phyloP scores from a whole-genome alignment of 2,888 invertebrate genomes.

The Lochmaea crataegi region DNA sequence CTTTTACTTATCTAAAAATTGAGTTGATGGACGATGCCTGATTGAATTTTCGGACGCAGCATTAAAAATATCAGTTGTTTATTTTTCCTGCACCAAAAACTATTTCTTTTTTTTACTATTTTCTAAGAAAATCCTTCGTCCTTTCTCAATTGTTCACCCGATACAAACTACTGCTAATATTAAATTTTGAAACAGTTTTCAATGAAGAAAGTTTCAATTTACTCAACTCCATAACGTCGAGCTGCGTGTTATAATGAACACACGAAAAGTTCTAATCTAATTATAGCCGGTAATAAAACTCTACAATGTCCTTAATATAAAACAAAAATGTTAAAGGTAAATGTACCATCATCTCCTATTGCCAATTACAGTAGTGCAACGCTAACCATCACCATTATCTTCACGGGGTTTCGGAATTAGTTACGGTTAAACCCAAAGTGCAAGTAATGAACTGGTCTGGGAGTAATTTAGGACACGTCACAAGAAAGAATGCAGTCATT shows the following conservation, averaged over 20 bases:
- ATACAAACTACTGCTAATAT: too few species aligned
- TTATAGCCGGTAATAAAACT: background rate
- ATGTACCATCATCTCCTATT: constrained; percentile 11
- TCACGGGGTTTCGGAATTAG: constrained; percentile 20
- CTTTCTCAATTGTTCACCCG: too few species aligned
- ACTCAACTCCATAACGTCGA: background rate
- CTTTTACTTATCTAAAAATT: too few species aligned
- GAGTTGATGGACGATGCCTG: too few species aligned
- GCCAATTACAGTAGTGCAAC: constrained; percentile 13
- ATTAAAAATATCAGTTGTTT: too few species aligned
- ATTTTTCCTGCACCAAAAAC: too few species aligned
- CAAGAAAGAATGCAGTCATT: constrained; percentile 61
- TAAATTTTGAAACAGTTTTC: background rate
- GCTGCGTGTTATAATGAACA: background rate
- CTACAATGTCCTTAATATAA: background rate
- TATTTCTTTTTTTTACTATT: too few species aligned
- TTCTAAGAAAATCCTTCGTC: too few species aligned
- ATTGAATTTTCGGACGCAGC: too few species aligned
- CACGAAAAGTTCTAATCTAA: background rate
- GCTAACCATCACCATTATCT: constrained; percentile 14
- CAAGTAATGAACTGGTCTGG: constrained; percentile 57
- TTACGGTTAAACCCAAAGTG: constrained; percentile 30
- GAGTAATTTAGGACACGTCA: constrained; percentile 56
- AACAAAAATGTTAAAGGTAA: background rate
- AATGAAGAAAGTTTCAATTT: background rate